phyloP scores from a whole-genome alignment of 2,113 vertebrate genomes.

The Phylloscopus whistleri region DNA sequence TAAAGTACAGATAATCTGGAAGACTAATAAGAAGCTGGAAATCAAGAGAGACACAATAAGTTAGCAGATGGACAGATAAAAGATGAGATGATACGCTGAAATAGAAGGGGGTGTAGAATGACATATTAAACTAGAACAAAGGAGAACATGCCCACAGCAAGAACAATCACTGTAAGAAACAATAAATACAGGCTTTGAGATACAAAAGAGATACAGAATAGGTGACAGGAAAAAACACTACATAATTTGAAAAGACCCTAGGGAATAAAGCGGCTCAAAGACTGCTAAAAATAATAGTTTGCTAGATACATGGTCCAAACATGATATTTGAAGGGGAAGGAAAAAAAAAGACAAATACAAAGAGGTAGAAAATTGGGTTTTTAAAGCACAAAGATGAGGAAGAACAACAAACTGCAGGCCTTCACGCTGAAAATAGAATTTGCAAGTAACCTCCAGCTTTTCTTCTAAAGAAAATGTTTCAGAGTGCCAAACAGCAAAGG shows the following conservation, averaged over 20 bases:
- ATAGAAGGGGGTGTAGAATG: background rate
- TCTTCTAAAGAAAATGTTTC: constrained; percentile 37
- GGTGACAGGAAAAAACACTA: background rate
- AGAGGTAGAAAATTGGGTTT: constrained; percentile 24
- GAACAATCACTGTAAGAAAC: background rate
- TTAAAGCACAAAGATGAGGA: constrained; percentile 41
- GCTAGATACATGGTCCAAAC: constrained; percentile 3
- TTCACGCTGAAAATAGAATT: constrained; percentile 33
- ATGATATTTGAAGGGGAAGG: background rate
- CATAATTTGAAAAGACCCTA: background rate
- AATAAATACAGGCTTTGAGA: background rate
- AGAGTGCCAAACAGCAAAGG: constrained; percentile 39
- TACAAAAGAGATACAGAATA: background rate
- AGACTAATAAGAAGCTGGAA: background rate
- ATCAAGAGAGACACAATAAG: background rate
- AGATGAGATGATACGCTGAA: background rate
- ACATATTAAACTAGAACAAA: background rate
- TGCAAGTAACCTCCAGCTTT: constrained; percentile 43
- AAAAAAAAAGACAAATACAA: background rate
- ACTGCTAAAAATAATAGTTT: constrained; percentile 54
- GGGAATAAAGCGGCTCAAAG: background rate
- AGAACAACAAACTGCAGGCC: constrained; percentile 4
- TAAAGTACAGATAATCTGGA: background rate
- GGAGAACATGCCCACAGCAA: background rate
- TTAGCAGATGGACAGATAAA: background rate